Percentiles rank a stretch among this genome's conserved stretches.
Conservation (phyloP, 2,888 invertebrate genomes). For the Drosophila yooni region DNA sequence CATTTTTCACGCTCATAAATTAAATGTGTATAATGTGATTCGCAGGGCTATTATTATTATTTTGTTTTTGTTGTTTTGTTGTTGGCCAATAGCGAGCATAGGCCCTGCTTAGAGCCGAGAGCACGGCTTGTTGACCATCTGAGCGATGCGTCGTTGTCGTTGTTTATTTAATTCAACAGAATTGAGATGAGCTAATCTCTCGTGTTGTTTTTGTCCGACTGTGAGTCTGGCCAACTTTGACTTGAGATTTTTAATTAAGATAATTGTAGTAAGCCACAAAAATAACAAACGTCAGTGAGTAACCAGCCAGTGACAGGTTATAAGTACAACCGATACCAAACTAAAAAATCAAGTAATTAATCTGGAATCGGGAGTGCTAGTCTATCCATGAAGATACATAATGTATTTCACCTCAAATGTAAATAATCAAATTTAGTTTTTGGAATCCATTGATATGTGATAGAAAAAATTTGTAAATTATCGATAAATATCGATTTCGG, state of each 20-base stretch:
- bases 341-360: neutral
- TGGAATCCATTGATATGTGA: neutral
- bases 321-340: slow-evolving; percentile 35
- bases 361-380: neutral
- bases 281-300: slow-evolving; percentile 15
- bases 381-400: neutral
- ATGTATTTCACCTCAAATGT: neutral
- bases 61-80: neutral
- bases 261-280: slow-evolving; percentile 61
- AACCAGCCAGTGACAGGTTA: slow-evolving; percentile 5
- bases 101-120: slow-evolving; percentile 34
- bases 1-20: slow-evolving; percentile 9
- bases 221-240: slow-evolving; percentile 61
- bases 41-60: slow-evolving; percentile 6
- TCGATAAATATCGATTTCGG: neutral
- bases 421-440: no score
- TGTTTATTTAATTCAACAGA: slow-evolving; percentile 65
- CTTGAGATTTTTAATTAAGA: slow-evolving; percentile 75
- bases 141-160: slow-evolving; percentile 4
- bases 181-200: slow-evolving; percentile 70
- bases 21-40: neutral
- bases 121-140: slow-evolving; percentile 29
- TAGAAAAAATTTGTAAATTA: neutral
- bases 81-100: slow-evolving; percentile 15
- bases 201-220: slow-evolving; percentile 25